These are phyloP conservation scores for Manis javanica DNA, from an alignment of 2,797 vertebrate genomes.

Conservation along the genomic window DNA sequence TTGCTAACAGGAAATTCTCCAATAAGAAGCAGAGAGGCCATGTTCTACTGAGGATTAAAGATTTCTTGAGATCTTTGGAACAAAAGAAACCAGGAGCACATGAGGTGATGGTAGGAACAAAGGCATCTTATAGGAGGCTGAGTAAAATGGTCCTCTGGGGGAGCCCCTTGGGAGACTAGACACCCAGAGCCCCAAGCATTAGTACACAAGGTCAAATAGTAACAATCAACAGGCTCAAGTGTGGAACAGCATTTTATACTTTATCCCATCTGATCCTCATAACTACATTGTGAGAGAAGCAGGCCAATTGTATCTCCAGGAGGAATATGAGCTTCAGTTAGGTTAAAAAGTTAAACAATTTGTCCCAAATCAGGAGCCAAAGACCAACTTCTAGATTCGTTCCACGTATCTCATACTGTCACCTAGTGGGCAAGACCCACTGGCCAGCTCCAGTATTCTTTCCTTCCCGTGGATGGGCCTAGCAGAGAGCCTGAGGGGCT, in stretches of 20 bases:
- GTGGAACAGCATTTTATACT: not conserved
- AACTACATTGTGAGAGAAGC: not conserved
- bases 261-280: not conserved
- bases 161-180: not conserved
- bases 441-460: not conserved
- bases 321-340: not conserved
- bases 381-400: not conserved
- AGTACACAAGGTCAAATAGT: not conserved
- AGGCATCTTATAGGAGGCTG: not conserved
- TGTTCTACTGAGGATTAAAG: not conserved
- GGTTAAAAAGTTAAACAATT: not conserved
- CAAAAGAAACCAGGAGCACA: not conserved
- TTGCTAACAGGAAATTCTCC: not conserved
- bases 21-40: not conserved
- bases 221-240: not conserved
- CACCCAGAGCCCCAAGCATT: not conserved
- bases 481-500: not conserved
- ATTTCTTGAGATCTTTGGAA: not conserved
- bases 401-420: not conserved
- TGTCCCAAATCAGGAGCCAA: not conserved
- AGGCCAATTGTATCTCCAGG: not conserved
- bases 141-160: not conserved
- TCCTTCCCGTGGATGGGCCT: not conserved
- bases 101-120: not conserved
- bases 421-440: conserved; percentile 1